Evolutionary conservation across 92 coral and sea anemone species (phyloP), one percentile per base, ranked within the genome.

Genomic region (Heteractis magnifica): DNA sequence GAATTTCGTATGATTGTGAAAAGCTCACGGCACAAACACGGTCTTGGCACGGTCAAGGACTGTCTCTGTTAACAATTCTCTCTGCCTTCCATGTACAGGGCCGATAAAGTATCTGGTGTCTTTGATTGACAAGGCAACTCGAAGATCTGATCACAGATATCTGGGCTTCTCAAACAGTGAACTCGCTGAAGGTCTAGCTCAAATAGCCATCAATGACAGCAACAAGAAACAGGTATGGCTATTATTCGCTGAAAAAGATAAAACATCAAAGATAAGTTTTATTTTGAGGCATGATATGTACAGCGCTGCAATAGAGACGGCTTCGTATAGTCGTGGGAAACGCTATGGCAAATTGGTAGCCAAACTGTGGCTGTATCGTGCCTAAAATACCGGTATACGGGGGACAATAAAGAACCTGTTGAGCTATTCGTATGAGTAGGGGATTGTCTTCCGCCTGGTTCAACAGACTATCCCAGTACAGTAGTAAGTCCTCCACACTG

Each of bases 181-280:
- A 65, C 89, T 93, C 56, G 97, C 93, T 3, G 92, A 93, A 74
- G 97, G 94, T 1, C 88, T 93, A 51, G 86, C 88, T 0, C 97
- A 93, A 76, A 93, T 93, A 60, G 97, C 90, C 48, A 84, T 90
- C 77, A 93, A 93, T 52, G 97, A 93, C 50, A 58, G 52, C 64
- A 93, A 93, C 90, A 93, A 93, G 89, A 90, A 90, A 86, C 85
- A 55, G 86, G 64, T 60, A 50, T 10, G 73, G 52, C 52, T 81
- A 64, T 4, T n/a, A 56, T 7, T 72, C 4, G 3, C 44, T 34
- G 2, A 18, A 48, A 75, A 34, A 34, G 44, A 2, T 34, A 34
- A 34, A 1, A 34, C 3, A 34, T 34, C 44, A 34, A 34, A 34
- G 44, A 34, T 34, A 34, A 34, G 44, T 34, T 26, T 26, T 0